Evolutionary conservation across 1,140 invertebrate genomes (phyloP).

Genomic region (Glomeris maerens): DNA sequence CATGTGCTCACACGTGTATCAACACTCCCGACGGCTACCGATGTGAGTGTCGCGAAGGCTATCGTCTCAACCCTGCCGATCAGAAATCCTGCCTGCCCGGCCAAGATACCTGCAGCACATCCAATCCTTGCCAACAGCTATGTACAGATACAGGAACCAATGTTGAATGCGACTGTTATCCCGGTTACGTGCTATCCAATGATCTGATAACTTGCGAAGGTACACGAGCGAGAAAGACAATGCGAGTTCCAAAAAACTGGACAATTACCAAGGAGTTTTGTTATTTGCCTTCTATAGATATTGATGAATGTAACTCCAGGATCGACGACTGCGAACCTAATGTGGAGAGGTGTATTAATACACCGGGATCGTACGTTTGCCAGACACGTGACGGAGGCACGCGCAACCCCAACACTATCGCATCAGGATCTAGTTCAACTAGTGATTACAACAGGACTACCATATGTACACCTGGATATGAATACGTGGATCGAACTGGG

Average conservation of each 20-base stretch:
- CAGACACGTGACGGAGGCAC: conserved; percentile 18
- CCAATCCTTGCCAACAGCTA: too few species aligned
- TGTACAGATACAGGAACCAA: too few species aligned
- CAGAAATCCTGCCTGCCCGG: too few species aligned
- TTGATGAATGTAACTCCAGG: conserved; percentile 24
- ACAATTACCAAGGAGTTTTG: not conserved
- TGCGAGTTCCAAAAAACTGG: too few species aligned
- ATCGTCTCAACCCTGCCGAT: conserved; percentile 31
- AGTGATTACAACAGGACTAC: too few species aligned
- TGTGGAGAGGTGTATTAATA: conserved; percentile 15
- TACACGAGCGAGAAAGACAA: too few species aligned
- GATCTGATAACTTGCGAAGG: too few species aligned
- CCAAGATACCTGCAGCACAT: too few species aligned
- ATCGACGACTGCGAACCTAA: conserved; percentile 18
- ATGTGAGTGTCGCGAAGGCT: conserved; percentile 55
- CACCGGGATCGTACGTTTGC: conserved; percentile 16
- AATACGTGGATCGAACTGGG: conserved; percentile 9
- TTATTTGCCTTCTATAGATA: conserved; percentile 19
- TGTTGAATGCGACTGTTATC: too few species aligned
- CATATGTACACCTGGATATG: not conserved
- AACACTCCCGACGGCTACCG: conserved; percentile 58
- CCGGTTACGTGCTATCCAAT: too few species aligned
- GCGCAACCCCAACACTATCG: conserved; percentile 5
- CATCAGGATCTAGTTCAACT: not conserved
- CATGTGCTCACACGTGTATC: conserved; percentile 58